Conservation (phyloP, 2,113 vertebrate genomes). For the Entelurus aequoreus region DNA sequence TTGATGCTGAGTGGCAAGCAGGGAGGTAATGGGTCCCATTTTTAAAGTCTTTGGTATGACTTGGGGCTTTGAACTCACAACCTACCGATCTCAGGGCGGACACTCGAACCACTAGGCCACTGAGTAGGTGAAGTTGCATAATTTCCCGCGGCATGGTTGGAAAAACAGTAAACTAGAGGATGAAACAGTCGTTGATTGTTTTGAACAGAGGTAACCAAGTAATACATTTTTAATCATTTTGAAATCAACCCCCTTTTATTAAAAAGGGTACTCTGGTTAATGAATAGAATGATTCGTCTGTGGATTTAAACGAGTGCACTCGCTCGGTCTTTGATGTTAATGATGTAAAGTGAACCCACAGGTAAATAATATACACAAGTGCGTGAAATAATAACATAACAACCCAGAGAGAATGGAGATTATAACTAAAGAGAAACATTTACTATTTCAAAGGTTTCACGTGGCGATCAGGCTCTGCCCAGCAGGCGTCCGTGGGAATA, state of each 20-base stretch:
- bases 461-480: conserved; percentile 48
- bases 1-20: too few relatives aligned
- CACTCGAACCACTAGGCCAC: too few relatives aligned
- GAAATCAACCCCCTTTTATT: conserved; percentile 20
- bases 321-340: too few relatives aligned
- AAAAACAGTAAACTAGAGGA: conserved; percentile 3
- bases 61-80: too few relatives aligned
- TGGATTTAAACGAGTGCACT: neutral
- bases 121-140: too few relatives aligned
- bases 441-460: conserved; percentile 34
- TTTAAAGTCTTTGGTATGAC: too few relatives aligned
- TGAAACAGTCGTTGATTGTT: conserved; percentile 17
- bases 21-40: too few relatives aligned
- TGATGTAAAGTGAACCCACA: neutral
- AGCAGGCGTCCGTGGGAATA: conserved; percentile 42
- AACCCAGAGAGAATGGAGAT: conserved; percentile 4
- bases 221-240: neutral
- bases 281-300: conserved; percentile 29
- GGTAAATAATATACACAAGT: conserved; percentile 11
- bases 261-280: conserved; percentile 19
- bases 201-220: neutral
- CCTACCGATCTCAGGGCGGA: too few relatives aligned
- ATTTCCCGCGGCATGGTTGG: too few relatives aligned
- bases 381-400: neutral
- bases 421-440: conserved; percentile 21